Percentiles rank a stretch among this genome's conserved stretches.
Conservation (phyloP, 2,797 vertebrate genomes). For the Oreonectes daqikongensis region DNA sequence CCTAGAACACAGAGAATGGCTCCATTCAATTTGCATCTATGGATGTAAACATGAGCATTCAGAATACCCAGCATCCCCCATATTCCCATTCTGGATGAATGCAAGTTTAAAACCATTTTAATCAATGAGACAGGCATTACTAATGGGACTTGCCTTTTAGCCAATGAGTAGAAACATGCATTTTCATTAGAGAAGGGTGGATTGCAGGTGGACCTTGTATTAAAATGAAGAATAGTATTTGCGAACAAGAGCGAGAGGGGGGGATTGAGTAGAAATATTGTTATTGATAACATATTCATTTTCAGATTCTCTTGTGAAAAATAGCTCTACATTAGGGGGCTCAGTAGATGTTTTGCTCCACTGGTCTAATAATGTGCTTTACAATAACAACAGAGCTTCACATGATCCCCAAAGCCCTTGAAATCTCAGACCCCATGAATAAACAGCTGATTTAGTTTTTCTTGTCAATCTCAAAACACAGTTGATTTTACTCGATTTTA, state of each 20-base stretch:
- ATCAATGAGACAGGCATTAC: conserved; percentile 75
- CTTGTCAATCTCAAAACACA: too few relatives aligned
- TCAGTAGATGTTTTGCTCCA: conserved; percentile 46
- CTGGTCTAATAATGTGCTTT: conserved; percentile 27
- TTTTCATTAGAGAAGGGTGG: conserved; percentile 72
- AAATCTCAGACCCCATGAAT: background rate
- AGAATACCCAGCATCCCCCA: conserved; percentile 25
- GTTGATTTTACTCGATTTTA: too few relatives aligned
- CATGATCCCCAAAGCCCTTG: background rate
- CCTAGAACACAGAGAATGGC: background rate
- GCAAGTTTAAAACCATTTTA: conserved; percentile 79
- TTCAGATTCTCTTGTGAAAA: too few relatives aligned
- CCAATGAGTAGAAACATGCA: conserved; percentile 69
- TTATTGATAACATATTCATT: too few relatives aligned
- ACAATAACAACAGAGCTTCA: conserved; percentile 19
- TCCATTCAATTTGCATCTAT: background rate
- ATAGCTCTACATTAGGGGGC: conserved; percentile 29
- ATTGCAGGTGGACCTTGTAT: conserved; percentile 67
- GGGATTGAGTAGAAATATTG: too few relatives aligned
- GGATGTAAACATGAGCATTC: background rate
- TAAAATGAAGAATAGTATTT: conserved; percentile 72
- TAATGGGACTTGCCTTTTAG: conserved; percentile 77
- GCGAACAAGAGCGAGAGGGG: background rate
- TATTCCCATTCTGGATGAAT: conserved; percentile 62
- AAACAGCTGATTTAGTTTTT: background rate